Conservation (phyloP, 2,113 vertebrate genomes). For the Serinus canaria region DNA sequence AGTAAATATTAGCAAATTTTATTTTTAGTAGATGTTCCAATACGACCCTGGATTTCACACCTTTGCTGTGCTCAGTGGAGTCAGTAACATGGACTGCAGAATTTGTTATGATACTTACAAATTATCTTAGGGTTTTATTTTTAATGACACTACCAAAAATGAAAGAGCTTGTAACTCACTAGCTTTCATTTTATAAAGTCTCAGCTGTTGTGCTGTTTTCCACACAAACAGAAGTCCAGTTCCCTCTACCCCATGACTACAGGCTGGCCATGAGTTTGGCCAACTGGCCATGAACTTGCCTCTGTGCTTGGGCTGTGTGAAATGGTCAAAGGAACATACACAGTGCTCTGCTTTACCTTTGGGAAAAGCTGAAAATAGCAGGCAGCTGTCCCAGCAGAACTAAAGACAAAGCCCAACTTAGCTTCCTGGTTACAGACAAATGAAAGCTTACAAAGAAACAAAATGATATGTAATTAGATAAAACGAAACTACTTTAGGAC, state of each 20-base stretch:
- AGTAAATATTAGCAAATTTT: background rate
- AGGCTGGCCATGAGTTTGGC: background rate
- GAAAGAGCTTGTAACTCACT: background rate
- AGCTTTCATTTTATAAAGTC: background rate
- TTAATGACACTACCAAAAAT: background rate
- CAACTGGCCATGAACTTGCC: background rate
- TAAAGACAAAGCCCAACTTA: background rate
- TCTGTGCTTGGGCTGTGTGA: background rate
- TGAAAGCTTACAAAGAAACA: background rate
- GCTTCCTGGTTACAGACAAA: background rate
- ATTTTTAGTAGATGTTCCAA: background rate
- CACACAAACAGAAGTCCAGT: background rate
- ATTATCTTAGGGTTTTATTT: background rate
- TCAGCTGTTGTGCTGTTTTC: background rate
- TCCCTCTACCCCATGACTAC: background rate
- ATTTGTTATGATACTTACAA: background rate
- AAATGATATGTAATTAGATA: background rate
- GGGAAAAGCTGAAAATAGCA: background rate
- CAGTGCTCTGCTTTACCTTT: rapidly evolving
- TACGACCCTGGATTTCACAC: background rate
- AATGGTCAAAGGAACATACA: background rate
- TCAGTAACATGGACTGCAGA: background rate
- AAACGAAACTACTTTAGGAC: background rate
- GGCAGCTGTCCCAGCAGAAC: background rate
- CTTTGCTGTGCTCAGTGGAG: background rate